Conservation (phyloP, 2,797 vertebrate genomes). For the Vireo griseus region DNA sequence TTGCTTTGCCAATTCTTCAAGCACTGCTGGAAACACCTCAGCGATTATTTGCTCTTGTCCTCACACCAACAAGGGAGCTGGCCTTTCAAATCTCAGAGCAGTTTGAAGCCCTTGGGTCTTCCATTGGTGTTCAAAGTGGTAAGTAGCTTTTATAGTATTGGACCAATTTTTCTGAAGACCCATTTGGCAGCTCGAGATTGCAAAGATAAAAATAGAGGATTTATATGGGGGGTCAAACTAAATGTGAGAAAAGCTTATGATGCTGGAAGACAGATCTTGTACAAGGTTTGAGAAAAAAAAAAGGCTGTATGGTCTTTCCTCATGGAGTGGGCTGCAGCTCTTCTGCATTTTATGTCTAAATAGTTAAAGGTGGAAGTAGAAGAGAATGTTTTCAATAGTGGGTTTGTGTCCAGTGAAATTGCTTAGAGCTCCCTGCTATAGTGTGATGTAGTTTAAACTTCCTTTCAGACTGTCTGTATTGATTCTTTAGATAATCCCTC, state of each 20-base stretch:
- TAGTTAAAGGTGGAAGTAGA: not conserved
- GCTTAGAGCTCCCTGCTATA: not conserved
- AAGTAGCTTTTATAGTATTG: conserved; percentile 22
- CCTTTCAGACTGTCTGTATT: not conserved
- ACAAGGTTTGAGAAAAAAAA: not conserved
- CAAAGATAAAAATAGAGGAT: not conserved
- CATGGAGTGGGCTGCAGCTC: not conserved
- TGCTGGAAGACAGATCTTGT: not conserved
- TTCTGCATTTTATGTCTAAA: not conserved
- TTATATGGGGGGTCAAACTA: not conserved
- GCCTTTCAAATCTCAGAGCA: conserved; percentile 98
- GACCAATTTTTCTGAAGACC: not conserved
- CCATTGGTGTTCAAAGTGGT: conserved; percentile 93
- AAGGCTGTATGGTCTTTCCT: not conserved
- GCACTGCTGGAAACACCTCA: conserved; percentile 86
- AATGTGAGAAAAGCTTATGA: not conserved
- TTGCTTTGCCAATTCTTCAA: conserved; percentile 94
- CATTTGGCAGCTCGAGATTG: not conserved
- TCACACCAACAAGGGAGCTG: conserved; percentile 93
- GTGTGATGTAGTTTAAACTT: not conserved
- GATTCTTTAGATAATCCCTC: not conserved
- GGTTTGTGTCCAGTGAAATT: not conserved
- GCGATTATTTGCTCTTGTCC: conserved; percentile 90
- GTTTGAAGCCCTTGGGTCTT: conserved; percentile 95
- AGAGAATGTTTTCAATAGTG: not conserved